Conservation (phyloP, 2,113 vertebrate species). For the Stigmatopora argus region DNA sequence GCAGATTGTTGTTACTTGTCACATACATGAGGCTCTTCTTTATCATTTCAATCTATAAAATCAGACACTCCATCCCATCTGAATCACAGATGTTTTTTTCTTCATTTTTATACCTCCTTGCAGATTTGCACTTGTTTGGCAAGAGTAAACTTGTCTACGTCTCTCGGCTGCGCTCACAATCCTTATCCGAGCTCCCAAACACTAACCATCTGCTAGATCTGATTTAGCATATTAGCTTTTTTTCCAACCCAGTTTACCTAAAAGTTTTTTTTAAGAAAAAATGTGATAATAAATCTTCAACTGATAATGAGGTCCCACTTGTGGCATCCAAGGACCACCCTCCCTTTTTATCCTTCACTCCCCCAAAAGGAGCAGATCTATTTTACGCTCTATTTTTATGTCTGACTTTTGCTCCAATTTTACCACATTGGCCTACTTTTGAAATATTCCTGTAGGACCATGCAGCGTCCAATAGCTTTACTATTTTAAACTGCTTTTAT, state of each 20-base stretch:
- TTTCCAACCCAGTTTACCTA: not conserved
- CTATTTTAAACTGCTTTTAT: not conserved
- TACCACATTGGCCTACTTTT: constrained; percentile 72
- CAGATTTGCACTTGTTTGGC: constrained; percentile 47
- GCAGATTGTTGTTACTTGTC: no score
- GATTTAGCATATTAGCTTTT: not conserved
- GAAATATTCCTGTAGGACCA: constrained; percentile 47
- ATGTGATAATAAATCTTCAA: constrained; percentile 10
- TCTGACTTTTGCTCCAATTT: constrained; percentile 67
- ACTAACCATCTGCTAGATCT: constrained; percentile 23
- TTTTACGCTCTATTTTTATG: constrained; percentile 76
- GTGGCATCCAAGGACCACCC: constrained; percentile 47
- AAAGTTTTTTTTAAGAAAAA: constrained; percentile 46
- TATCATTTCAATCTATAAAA: not conserved
- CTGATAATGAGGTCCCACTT: constrained; percentile 69
- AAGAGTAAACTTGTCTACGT: constrained; percentile 43
- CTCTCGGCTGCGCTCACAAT: constrained; percentile 32
- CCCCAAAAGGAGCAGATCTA: constrained; percentile 71
- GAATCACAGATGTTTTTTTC: not conserved
- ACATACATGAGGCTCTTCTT: no score
- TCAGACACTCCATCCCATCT: not conserved
- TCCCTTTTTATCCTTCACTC: constrained; percentile 41
- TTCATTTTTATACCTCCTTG: constrained; percentile 5
- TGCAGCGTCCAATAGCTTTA: constrained; percentile 32
- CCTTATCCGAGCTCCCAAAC: constrained; percentile 10